A percentile compares a stretch with the other conserved stretches of the same genome.
phyloP scores from a whole-genome alignment of 2,797 vertebrate species.

The Dipus sagitta region DNA sequence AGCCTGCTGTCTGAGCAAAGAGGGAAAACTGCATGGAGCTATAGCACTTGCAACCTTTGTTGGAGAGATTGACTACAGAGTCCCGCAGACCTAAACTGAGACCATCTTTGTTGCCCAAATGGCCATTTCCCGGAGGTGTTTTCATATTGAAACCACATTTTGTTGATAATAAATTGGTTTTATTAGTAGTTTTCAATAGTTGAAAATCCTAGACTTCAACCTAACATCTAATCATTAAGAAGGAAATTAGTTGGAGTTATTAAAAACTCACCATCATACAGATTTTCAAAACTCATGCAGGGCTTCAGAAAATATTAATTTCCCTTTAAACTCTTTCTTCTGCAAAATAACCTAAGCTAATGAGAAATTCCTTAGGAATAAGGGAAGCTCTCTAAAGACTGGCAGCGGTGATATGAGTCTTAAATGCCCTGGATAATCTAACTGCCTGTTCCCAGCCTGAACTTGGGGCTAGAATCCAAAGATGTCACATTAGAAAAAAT shows the following conservation, averaged over 20 bases:
- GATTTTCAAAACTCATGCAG: conserved; percentile 74
- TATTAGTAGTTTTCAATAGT: conserved; percentile 67
- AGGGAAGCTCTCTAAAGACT: conserved; percentile 70
- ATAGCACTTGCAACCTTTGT: conserved; percentile 24
- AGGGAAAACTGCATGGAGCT: not conserved
- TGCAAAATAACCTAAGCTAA: conserved; percentile 53
- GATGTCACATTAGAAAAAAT: conserved; percentile 35
- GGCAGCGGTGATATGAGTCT: conserved; percentile 68
- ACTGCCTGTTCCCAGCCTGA: conserved; percentile 47
- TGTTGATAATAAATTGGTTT: conserved; percentile 62
- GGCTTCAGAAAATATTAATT: conserved; percentile 69
- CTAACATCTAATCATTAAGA: conserved; percentile 68
- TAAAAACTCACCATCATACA: conserved; percentile 66
- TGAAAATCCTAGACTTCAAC: conserved; percentile 48
- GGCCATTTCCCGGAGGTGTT: conserved; percentile 4
- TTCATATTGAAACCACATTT: conserved; percentile 65
- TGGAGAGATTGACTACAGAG: conserved; percentile 25
- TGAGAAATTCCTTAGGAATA: conserved; percentile 75
- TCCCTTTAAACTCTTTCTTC: conserved; percentile 62
- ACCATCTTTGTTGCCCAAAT: conserved; percentile 49
- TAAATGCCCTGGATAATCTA: conserved; percentile 66
- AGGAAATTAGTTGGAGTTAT: conserved; percentile 69
- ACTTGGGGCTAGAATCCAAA: conserved; percentile 60
- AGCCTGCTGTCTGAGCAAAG: not conserved
- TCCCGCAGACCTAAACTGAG: not conserved